A percentile compares a stretch with the other conserved stretches of the same genome.
Conservation (phyloP, 2,113 vertebrate species). For the Onychostruthus taczanowskii region DNA sequence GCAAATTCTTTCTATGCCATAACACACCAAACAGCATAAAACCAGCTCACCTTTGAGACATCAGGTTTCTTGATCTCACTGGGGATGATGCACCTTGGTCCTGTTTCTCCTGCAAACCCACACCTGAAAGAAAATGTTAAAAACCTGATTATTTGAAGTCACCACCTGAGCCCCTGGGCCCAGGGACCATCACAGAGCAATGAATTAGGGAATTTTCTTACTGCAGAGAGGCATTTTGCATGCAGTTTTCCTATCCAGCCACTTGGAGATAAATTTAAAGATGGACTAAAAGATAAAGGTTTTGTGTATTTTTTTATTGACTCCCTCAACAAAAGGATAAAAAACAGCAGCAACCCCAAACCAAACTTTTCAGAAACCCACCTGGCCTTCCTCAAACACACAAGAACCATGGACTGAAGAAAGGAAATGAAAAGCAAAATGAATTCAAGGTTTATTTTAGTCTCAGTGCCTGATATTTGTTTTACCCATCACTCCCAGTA, state of each 20-base stretch:
- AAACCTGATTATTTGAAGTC: background rate
- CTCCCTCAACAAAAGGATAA: background rate
- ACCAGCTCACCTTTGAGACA: constrained; percentile 75
- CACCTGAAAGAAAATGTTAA: constrained; percentile 74
- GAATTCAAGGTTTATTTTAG: background rate
- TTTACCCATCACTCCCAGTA: background rate
- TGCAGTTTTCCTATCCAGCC: background rate
- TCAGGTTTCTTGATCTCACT: constrained; percentile 91
- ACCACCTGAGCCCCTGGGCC: background rate
- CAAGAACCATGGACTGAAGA: background rate
- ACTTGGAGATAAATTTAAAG: background rate
- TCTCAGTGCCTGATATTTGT: background rate
- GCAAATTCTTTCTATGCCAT: accelerated
- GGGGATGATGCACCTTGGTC: constrained; percentile 95
- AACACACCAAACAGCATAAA: background rate
- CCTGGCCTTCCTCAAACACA: background rate
- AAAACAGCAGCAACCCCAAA: background rate
- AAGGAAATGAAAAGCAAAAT: background rate
- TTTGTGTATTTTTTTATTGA: background rate
- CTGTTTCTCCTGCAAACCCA: constrained; percentile 97
- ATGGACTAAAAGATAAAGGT: background rate
- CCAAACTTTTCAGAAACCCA: background rate
- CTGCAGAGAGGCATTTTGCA: background rate
- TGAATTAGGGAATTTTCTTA: background rate
- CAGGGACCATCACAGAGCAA: background rate